Base-by-base conservation (phyloP, 1,140 invertebrate genomes). In the Apocrypta bakeri region DNA sequence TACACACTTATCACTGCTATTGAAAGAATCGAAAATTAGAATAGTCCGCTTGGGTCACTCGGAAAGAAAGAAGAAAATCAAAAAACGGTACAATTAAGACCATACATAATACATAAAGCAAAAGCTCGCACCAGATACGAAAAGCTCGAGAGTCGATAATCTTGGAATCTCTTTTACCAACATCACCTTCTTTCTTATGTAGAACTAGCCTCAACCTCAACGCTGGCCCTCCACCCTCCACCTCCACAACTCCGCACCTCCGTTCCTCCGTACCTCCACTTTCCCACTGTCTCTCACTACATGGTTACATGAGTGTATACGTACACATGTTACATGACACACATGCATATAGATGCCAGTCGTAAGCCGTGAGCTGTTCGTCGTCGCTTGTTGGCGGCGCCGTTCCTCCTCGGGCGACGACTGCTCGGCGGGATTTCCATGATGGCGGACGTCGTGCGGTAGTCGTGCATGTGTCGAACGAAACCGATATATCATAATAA, bases 381-480 rank as follows among this genome's bases (percentile, higher is more conserved):
- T 64, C 63, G 9, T 77, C 29, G 56, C 61, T 17, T 31, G 25
- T 56, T 74, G 40, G 72, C 25, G 0, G 25, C 14, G 6, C 25
- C 40, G 25, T 27, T 24, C 11, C 4, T 25, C 40, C 42, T 25
- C n/a, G 11, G 12, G 40, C n/a, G 37, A 37, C 31, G 42, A n/a
- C 25, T 48, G 73, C 25, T 4, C 75, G 29, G 17, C 31, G 37
- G n/a, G 14, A 56, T 61, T 40, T 73, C 79, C 69, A 40, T 73
- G 72, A 81, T 75, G 79, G 79, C 79, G 79, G 37, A n/a, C 69
- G 69, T 40, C 27, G 79, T 56, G 63, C 31, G 21, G 72, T 11
- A 24, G 48, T 56, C 48, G 2, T 37, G 33, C 9, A 9, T 37
- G 33, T 37, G 33, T 9, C 2, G 33, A 2, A 9, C 33, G 33